Percentiles rank a stretch among this genome's conserved stretches.
Evolutionary conservation across 1,140 invertebrate genomes (phyloP).

Genomic region (Neotoxoptera formosana): DNA sequence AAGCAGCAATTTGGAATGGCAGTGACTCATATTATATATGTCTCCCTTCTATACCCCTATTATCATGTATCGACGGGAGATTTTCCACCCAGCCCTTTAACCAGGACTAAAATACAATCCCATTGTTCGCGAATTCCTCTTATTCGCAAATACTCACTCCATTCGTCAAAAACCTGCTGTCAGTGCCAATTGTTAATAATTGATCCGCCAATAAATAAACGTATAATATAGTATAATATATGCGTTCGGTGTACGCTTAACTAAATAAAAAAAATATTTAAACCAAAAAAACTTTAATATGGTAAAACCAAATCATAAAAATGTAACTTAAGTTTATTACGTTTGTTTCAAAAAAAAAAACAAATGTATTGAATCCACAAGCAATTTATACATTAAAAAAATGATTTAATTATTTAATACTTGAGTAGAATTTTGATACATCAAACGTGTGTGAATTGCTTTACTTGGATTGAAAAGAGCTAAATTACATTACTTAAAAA

Average conservation of each 20-base stretch:
- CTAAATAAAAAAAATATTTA: neutral
- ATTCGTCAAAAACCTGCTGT: neutral
- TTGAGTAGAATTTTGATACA: too few relatives aligned
- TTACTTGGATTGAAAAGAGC: too few relatives aligned
- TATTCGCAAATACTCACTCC: neutral
- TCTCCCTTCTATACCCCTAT: conserved; percentile 33
- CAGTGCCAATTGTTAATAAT: conserved; percentile 3
- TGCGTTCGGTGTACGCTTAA: neutral
- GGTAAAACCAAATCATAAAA: neutral
- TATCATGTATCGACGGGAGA: conserved; percentile 26
- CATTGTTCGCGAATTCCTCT: conserved; percentile 17
- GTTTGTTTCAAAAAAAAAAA: too few relatives aligned
- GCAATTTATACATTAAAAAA: too few relatives aligned
- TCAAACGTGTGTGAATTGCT: neutral
- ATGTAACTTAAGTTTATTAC: neutral
- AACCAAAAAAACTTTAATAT: neutral
- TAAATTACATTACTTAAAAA: too few relatives aligned
- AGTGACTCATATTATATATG: conserved; percentile 41
- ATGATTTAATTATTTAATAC: too few relatives aligned
- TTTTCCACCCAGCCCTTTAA: neutral
- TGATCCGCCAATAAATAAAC: neutral
- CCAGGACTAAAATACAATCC: neutral
- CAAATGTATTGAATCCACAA: too few relatives aligned
- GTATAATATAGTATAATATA: neutral
- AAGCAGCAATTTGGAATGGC: conserved; percentile 51